Evolutionary conservation across 2,888 invertebrate genomes (phyloP).

Genomic region (Eupsilia transversa): DNA sequence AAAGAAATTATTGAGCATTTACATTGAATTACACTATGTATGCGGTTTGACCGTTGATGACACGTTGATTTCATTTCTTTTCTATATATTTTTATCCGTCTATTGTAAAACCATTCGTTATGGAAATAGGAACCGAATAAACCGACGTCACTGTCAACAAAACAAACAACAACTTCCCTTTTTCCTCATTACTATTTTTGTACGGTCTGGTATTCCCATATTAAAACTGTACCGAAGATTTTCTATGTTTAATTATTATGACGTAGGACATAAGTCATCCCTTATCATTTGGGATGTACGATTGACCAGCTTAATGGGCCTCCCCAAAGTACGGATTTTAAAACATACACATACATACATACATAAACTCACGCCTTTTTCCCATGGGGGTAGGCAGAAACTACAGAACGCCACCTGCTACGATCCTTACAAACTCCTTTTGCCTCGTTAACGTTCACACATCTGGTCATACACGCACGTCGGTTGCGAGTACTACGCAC

Average conservation of each 20-base stretch:
- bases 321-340: neutral
- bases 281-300: slow-evolving; percentile 11
- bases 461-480: no score
- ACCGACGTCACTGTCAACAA: neutral
- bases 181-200: slow-evolving; percentile 47
- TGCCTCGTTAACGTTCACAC: no score
- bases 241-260: slow-evolving; percentile 21
- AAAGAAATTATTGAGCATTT: no score
- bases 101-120: neutral
- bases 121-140: neutral
- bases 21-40: no score
- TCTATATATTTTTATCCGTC: neutral
- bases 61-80: neutral
- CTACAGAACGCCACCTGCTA: no score
- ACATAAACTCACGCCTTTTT: no score
- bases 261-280: slow-evolving; percentile 6
- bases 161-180: slow-evolving; percentile 6
- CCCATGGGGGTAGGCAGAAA: no score
- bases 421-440: no score
- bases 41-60: neutral
- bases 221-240: slow-evolving; percentile 19
- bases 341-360: no score
- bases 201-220: slow-evolving; percentile 34
- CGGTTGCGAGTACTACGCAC: no score
- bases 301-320: neutral